Conservation (phyloP, 2,797 vertebrate species). For the Premnoplex brunnescens region DNA sequence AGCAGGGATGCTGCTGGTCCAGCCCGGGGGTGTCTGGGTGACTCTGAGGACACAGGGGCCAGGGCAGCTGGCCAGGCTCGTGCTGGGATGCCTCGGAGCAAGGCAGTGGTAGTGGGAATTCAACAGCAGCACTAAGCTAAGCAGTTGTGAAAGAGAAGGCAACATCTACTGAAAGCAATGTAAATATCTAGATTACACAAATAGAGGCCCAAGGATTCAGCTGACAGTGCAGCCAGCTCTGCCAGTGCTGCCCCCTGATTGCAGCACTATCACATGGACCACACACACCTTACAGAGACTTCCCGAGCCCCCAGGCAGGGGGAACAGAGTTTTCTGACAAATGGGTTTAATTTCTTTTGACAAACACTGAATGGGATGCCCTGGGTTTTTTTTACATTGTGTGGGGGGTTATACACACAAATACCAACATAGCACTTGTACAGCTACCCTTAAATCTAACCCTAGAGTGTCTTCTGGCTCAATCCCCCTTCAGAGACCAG, state of each 20-base stretch:
- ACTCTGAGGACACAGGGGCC: background rate
- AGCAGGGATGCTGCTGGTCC: background rate
- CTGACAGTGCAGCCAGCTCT: background rate
- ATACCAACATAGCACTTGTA: background rate
- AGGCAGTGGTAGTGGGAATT: background rate
- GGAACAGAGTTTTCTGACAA: background rate
- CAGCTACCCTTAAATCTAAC: background rate
- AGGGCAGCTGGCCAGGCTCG: background rate
- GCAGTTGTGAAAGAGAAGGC: background rate
- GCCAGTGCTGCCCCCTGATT: background rate
- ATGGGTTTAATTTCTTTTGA: background rate
- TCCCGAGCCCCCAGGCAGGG: background rate
- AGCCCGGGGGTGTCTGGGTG: background rate
- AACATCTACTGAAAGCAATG: background rate
- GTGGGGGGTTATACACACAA: background rate
- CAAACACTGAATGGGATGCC: too few relatives aligned
- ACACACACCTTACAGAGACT: accelerated
- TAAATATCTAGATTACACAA: background rate
- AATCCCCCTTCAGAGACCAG: background rate
- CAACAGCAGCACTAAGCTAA: background rate
- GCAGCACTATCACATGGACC: background rate
- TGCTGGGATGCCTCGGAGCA: background rate
- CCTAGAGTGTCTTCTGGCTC: background rate
- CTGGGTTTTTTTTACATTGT: background rate
- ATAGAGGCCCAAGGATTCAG: background rate